Percentiles rank a stretch among this genome's conserved stretches.
Conservation (phyloP, 2,113 vertebrate species). For the Pomatorhinus ruficollis region DNA sequence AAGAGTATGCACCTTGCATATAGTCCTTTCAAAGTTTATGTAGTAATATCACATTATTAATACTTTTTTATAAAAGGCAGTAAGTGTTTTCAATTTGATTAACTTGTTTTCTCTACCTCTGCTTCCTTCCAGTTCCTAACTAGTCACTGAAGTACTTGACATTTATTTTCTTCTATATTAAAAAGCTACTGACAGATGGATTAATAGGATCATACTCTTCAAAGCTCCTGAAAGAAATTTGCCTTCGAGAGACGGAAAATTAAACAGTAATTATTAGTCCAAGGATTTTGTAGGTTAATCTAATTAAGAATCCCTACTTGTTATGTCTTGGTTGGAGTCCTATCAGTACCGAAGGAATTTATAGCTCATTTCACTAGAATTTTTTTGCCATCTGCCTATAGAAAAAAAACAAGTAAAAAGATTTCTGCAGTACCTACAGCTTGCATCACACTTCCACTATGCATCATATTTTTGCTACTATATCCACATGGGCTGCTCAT, state of each 20-base stretch:
- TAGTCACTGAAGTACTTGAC: background rate
- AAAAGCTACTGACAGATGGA: background rate
- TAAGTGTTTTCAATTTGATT: background rate
- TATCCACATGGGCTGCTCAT: background rate
- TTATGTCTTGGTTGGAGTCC: constrained; percentile 3
- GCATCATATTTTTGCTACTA: background rate
- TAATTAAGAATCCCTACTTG: constrained; percentile 22
- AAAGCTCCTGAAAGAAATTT: background rate
- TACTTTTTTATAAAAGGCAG: background rate
- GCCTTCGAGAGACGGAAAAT: background rate
- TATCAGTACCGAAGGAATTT: constrained; percentile 9
- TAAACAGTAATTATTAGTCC: constrained; percentile 4
- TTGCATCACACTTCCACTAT: background rate
- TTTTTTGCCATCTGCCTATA: background rate
- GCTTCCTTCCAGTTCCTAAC: background rate
- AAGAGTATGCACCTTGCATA: background rate
- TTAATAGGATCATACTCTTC: background rate
- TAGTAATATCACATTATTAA: background rate
- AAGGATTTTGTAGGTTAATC: constrained; percentile 9
- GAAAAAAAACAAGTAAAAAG: background rate
- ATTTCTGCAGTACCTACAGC: background rate
- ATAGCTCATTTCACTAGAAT: background rate
- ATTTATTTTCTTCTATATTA: background rate
- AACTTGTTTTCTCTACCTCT: background rate
- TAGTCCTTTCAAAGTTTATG: background rate